Percentiles rank a stretch among this genome's conserved stretches.
These are phyloP conservation scores for Spodoptera exigua DNA, from an alignment of 2,888 invertebrate genomes.

Conservation along the genomic window DNA sequence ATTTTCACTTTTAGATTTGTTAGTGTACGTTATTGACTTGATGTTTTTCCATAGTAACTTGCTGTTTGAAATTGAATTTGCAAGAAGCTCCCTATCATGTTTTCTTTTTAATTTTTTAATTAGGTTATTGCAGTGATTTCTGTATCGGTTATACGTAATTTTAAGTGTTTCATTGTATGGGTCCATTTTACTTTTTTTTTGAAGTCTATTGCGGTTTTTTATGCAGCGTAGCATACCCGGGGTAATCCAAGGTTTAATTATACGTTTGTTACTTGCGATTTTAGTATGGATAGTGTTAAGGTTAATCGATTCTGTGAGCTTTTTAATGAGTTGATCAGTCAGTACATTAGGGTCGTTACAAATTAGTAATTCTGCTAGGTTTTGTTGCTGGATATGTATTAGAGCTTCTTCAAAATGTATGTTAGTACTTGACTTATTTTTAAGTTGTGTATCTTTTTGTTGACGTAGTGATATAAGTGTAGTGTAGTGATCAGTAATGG, in stretches of 20 bases:
- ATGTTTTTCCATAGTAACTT: constrained; percentile 10
- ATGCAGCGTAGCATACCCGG: too few species aligned
- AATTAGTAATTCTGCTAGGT: constrained; percentile 7
- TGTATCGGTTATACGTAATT: constrained; percentile 2
- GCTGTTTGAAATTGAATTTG: background rate
- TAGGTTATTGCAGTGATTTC: constrained; percentile 7
- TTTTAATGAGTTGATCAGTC: too few species aligned
- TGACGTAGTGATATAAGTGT: constrained; percentile 3
- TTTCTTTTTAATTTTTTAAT: constrained; percentile 12
- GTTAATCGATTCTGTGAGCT: too few species aligned
- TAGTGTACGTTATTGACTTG: constrained; percentile 2
- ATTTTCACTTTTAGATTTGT: background rate
- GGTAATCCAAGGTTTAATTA: too few species aligned
- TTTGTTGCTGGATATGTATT: constrained; percentile 3
- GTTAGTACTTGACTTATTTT: constrained; percentile 2
- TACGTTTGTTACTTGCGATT: too few species aligned
- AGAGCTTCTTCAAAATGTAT: constrained; percentile 6
- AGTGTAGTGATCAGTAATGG: constrained; percentile 5
- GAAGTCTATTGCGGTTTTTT: constrained; percentile 16
- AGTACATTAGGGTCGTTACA: too few species aligned
- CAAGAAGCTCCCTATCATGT: constrained; percentile 4
- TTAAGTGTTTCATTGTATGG: constrained; percentile 5
- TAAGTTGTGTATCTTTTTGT: constrained; percentile 1
- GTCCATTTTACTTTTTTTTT: background rate
- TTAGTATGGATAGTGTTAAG: too few species aligned